Evolutionary conservation across 2,888 invertebrate species (phyloP).

Genomic region (Phragmatobia fuliginosa): DNA sequence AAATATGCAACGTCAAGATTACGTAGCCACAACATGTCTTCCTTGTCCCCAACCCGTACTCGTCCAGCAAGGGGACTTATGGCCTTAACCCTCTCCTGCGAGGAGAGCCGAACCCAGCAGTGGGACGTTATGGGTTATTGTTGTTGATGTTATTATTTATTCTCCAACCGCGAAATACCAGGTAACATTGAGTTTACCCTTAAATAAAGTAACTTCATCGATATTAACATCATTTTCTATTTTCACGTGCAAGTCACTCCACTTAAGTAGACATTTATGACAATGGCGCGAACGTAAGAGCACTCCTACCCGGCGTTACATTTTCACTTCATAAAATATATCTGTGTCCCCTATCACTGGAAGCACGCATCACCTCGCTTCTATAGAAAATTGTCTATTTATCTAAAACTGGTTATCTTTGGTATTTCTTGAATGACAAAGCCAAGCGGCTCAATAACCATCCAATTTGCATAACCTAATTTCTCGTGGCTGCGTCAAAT

Average conservation of each 20-base stretch:
- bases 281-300: constrained; percentile 38
- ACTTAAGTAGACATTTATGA: constrained; percentile 51
- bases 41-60: no score
- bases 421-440: constrained; percentile 64
- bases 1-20: no score
- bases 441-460: constrained; percentile 66
- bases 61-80: no score
- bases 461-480: constrained; percentile 79
- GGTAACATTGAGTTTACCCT: not conserved
- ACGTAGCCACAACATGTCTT: no score
- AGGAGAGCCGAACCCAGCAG: no score
- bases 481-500: constrained; percentile 73
- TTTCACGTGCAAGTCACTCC: constrained; percentile 44
- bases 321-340: constrained; percentile 43
- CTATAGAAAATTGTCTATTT: constrained; percentile 45
- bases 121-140: no score
- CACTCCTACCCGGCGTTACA: constrained; percentile 33
- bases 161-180: not conserved
- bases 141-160: no score
- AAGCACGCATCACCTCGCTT: constrained; percentile 23
- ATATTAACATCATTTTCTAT: constrained; percentile 44
- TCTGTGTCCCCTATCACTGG: constrained; percentile 23
- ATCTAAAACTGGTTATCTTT: constrained; percentile 61
- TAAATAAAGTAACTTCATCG: constrained; percentile 30
- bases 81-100: no score